Base-by-base conservation (phyloP, 2,888 invertebrate genomes). In the Pollenia angustigena region DNA sequence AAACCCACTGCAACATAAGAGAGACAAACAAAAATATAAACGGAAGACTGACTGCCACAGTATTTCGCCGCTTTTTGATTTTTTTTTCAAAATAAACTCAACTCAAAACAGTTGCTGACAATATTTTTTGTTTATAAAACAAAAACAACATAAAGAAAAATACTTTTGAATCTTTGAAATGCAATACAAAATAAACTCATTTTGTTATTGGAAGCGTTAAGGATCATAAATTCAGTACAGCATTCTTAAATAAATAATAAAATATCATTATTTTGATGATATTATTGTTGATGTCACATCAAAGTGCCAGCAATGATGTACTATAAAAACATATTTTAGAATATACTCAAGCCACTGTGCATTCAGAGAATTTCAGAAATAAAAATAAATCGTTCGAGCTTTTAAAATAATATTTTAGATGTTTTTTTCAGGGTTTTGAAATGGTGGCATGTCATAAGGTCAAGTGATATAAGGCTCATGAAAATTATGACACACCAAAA, bases 161-260 rank as follows among this genome's bases (percentile, higher is more conserved):
- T 93, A 87, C 94, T 94, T 14, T 81, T 93, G 94, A 90, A 91
- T 93, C 42, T 90, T 92, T 89, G 87, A 91, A 83, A 90, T 94
- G 93, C 91, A 94, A 93, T 87, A 32, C 32, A 92, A 91, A 94
- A 92, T 90, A 93, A 92, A 90, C 64, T 80, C 76, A 72, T 80
- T 71, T 87, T 87, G 81, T 87, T 87, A 84, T 87, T 86, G 83
- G 86, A 83, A 82, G 81, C 87, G 82, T 87, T 80, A 83, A 85
- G 87, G 85, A 85, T 87, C 87, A 87, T 87, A 87, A 87, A 87
- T 87, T 81, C 40, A 54, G 69, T 76, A n/a, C 56, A 80, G 69
- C 72, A 80, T 80, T 72, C 68, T 83, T 83, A 78, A 81, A 81
- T 83, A 87, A 87, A 87, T 82, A 85, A 83, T 23, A 82, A 82